phyloP scores from a whole-genome alignment of 2,113 vertebrate genomes.

The Oreocharis arfaki region DNA sequence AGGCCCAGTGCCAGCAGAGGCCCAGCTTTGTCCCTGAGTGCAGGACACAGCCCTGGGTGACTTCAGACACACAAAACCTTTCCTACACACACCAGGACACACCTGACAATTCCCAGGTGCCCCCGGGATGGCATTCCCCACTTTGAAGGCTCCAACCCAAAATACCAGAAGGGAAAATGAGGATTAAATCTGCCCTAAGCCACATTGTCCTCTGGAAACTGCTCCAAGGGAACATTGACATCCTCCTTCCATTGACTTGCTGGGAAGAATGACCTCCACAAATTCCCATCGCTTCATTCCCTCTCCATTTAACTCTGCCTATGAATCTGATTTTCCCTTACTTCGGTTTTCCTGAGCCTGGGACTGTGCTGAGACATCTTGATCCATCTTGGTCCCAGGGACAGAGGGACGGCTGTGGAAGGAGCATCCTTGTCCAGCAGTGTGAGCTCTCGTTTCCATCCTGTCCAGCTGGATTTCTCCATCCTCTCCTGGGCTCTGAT shows the following conservation, averaged over 20 bases:
- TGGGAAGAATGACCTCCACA: conserved; percentile 15
- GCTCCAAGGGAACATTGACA: not conserved
- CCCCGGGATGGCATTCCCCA: not conserved
- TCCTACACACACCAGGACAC: not conserved
- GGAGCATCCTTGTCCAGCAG: conserved; percentile 35
- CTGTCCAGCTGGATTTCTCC: not conserved
- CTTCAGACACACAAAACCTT: not conserved
- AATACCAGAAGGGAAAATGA: not conserved
- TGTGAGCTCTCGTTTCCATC: conserved; percentile 68
- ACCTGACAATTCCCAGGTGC: not conserved
- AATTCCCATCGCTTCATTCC: not conserved
- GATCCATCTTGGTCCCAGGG: not conserved
- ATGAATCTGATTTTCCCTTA: not conserved
- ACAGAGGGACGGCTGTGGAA: not conserved
- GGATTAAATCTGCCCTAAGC: not conserved
- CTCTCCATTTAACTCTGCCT: not conserved
- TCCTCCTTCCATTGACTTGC: not conserved
- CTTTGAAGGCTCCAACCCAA: not conserved
- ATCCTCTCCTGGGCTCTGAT: not conserved
- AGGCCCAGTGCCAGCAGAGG: not conserved
- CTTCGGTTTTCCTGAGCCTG: not conserved
- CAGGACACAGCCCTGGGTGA: not conserved
- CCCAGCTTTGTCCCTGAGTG: not conserved
- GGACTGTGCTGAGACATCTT: not conserved
- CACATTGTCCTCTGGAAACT: not conserved